phyloP scores from a whole-genome alignment of 2,797 vertebrate species.

The Cryptoprocta ferox region DNA sequence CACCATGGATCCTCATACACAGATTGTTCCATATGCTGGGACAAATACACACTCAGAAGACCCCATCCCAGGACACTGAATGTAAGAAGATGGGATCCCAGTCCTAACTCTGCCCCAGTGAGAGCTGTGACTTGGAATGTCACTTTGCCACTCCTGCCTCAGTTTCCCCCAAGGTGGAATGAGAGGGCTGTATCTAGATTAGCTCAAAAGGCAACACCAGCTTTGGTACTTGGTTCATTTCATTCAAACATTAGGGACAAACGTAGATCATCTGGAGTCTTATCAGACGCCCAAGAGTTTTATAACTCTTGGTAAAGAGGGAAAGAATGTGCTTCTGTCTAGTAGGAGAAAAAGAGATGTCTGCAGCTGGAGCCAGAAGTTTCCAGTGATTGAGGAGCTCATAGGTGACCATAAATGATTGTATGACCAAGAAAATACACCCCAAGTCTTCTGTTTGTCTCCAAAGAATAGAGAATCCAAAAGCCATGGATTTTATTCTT shows the following conservation, averaged over 20 bases:
- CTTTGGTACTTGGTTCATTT: background rate
- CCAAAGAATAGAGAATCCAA: background rate
- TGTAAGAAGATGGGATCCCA: background rate
- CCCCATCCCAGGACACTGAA: background rate
- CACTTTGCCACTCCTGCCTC: background rate
- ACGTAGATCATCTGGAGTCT: background rate
- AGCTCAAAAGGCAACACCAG: background rate
- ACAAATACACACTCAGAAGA: background rate
- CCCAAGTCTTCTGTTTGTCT: background rate
- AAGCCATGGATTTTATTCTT: background rate
- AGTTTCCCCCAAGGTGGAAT: background rate
- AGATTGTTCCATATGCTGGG: fast-evolving
- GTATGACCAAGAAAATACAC: background rate
- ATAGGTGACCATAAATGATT: background rate
- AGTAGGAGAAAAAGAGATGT: background rate
- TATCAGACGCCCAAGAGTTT: background rate
- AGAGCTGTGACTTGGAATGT: background rate
- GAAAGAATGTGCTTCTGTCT: background rate
- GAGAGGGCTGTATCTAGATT: background rate
- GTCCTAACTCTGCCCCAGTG: background rate
- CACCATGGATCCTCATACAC: background rate
- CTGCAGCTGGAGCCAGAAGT: background rate
- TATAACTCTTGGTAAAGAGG: background rate
- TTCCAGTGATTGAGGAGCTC: background rate
- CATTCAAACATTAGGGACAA: background rate